A percentile compares a stretch with the other conserved stretches of the same genome.
Conservation (phyloP, 2,113 vertebrate genomes). For the Falco punctatus region DNA sequence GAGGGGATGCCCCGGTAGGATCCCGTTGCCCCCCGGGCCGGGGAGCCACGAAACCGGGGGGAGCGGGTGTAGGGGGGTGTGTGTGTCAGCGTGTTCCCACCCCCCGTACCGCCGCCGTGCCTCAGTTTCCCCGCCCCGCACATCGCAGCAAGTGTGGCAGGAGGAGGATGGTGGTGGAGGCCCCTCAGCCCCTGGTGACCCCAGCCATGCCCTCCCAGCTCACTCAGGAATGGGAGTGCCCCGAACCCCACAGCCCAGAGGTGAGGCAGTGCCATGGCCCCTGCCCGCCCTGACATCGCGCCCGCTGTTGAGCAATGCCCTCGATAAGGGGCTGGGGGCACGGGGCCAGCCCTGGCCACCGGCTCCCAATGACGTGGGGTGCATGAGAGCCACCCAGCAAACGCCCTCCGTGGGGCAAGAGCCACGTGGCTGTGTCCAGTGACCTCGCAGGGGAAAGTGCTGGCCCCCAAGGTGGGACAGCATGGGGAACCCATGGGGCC, state of each 20-base stretch:
- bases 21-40: neutral
- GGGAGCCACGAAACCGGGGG: neutral
- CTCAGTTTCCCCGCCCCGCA: neutral
- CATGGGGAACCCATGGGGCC: fast-evolving
- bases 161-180: neutral
- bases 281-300: fast-evolving
- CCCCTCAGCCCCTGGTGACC: neutral
- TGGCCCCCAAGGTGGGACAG: neutral
- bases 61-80: neutral
- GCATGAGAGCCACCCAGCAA: neutral
- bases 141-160: neutral
- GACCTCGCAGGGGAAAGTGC: neutral
- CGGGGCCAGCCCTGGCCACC: neutral
- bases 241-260: neutral
- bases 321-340: neutral
- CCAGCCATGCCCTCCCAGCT: neutral
- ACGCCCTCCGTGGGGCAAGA: conserved; percentile 2
- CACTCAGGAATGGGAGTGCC: neutral
- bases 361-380: conserved; percentile 21
- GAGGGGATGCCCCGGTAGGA: neutral
- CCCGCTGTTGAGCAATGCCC: conserved; percentile 20
- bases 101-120: neutral
- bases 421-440: neutral
- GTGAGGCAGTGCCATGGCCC: neutral
- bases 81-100: neutral